Base-by-base conservation (phyloP, 2,797 vertebrate species). In the Trematomus bernacchii region DNA sequence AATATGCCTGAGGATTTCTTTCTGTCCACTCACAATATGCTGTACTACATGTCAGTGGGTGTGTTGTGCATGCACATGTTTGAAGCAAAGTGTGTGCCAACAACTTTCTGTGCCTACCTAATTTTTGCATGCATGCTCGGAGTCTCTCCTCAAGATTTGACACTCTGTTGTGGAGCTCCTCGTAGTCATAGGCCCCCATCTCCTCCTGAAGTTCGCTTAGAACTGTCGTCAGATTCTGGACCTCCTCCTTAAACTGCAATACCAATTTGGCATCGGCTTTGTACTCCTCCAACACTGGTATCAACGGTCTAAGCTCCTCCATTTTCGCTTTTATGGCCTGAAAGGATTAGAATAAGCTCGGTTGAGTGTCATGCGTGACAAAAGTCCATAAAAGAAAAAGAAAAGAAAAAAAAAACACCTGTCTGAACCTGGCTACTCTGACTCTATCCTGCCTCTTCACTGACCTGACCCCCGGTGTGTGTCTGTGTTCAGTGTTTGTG, bases 241-340 rank as follows among this genome's bases (percentile, higher is more conserved):
- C 97, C 95, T 99, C 98, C 96, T 98, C 98, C 93, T 99, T 99
- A 98, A 99, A 99, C 95, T 98, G 98, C 96, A 99, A 97, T 95
- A 99, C 97, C 97, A 99, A 98, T 96, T 97, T 97, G 90, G 97
- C 97, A 95, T 99, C 98, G 93, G 97, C 98, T 93, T 99, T 99
- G 97, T 99, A 99, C 96, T 99, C 97, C 95, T 98, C 98, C 97
- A 99, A 97, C 94, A 99, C 98, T 91, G 98, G 98, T 93, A 99
- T 99, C 96, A 99, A 97, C 93, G 98, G 98, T 95, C 97, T 98
- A 97, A 99, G 96, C 95, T 99, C 98, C 95, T 99, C 97, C 98
- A 99, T 99, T 98, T 99, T 99, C 97, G 97, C 95, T 96, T 98
- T 99, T 96, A 99, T 99, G 86, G 97, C 97, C 98, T 99, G 97